Conservation (phyloP, 1,140 invertebrate genomes). For the Eufriesea mexicana region DNA sequence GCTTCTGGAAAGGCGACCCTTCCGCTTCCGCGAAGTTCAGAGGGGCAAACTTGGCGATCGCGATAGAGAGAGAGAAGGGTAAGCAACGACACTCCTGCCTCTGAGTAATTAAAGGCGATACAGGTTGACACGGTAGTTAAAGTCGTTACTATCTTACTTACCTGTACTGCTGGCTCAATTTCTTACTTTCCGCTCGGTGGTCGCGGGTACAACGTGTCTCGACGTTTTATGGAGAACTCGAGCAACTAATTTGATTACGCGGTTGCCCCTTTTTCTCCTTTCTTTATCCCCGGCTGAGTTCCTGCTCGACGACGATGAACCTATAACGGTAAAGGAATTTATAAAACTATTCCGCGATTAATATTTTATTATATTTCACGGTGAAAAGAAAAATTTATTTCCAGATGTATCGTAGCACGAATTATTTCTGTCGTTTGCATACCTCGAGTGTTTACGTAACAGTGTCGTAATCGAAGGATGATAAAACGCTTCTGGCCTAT, state of each 20-base stretch:
- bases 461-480: too few relatives aligned
- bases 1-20: not conserved
- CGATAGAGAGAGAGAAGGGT: not conserved
- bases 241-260: conserved; percentile 58
- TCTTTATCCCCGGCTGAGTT: not conserved
- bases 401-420: too few relatives aligned
- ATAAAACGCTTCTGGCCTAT: too few relatives aligned
- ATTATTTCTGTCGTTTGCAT: too few relatives aligned
- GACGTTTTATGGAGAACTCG: conserved; percentile 40
- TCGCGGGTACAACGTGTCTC: conserved; percentile 11
- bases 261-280: not conserved
- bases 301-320: not conserved
- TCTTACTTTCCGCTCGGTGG: conserved; percentile 43
- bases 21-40: not conserved
- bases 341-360: not conserved
- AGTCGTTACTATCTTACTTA: conserved; percentile 50
- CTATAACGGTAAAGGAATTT: not conserved
- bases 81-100: not conserved
- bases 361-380: too few relatives aligned
- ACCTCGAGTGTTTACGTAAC: too few relatives aligned
- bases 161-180: conserved; percentile 38
- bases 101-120: conserved; percentile 12
- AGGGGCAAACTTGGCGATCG: not conserved
- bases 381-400: too few relatives aligned
- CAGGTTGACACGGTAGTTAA: conserved; percentile 60